These are phyloP conservation scores for rat (Rattus norvegicus) DNA, from an alignment of 2,113 vertebrate genomes.

Conservation along the genomic window GRCr8 NC_086037.1:70424001-70424500, in stretches of 20 bases:
- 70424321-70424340: neutral
- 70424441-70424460: neutral
- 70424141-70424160: neutral
- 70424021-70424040: neutral
- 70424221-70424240: neutral
- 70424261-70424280: neutral
- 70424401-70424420: neutral
- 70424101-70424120: neutral
- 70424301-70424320: neutral
- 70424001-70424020: neutral
- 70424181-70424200: neutral
- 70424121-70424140: neutral
- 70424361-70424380: neutral
- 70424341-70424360: neutral
- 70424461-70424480: neutral
- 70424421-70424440: neutral
- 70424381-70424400: neutral
- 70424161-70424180: neutral
- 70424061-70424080: neutral
- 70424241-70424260: neutral
- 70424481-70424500: neutral
- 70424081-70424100: accelerated
- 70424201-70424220: neutral
- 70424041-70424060: neutral
- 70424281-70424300: neutral